phyloP scores from a whole-genome alignment of 2,113 vertebrate species.

The Alligator sinensis region DNA sequence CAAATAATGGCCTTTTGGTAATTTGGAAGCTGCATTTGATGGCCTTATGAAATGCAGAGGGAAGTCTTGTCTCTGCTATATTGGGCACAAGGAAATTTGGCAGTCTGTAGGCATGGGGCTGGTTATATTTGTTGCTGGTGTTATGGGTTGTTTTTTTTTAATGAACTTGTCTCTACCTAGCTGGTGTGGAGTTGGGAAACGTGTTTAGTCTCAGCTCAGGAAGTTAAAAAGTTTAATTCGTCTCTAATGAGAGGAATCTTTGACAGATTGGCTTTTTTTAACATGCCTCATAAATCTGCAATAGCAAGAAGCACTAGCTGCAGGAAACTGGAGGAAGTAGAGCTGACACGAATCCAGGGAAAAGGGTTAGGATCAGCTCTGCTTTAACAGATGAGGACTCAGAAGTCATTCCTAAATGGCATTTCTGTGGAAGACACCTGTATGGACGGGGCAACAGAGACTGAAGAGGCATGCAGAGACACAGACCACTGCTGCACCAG shows the following conservation, averaged over 20 bases:
- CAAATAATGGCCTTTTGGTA: not conserved
- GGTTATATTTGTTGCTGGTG: not conserved
- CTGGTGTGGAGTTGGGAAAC: not conserved
- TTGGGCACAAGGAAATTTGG: not conserved
- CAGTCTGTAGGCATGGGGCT: not conserved
- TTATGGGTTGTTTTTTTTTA: not conserved
- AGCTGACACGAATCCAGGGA: not conserved
- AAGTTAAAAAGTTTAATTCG: not conserved
- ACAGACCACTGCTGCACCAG: not conserved
- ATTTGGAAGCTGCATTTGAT: not conserved
- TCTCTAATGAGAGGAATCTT: not conserved
- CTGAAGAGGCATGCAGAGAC: not conserved
- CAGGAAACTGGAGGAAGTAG: not conserved
- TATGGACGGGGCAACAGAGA: not conserved
- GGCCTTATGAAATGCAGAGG: not conserved
- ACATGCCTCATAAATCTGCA: not conserved
- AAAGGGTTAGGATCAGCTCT: not conserved
- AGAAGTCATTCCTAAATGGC: not conserved
- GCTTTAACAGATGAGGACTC: not conserved
- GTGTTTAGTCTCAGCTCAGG: not conserved
- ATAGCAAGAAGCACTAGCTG: not conserved
- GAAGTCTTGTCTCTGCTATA: not conserved
- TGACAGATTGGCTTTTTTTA: not conserved
- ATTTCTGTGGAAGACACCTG: not conserved
- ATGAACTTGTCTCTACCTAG: not conserved